Base-by-base conservation (phyloP, 1,140 invertebrate genomes). In the Dufourea novaeangliae region DNA sequence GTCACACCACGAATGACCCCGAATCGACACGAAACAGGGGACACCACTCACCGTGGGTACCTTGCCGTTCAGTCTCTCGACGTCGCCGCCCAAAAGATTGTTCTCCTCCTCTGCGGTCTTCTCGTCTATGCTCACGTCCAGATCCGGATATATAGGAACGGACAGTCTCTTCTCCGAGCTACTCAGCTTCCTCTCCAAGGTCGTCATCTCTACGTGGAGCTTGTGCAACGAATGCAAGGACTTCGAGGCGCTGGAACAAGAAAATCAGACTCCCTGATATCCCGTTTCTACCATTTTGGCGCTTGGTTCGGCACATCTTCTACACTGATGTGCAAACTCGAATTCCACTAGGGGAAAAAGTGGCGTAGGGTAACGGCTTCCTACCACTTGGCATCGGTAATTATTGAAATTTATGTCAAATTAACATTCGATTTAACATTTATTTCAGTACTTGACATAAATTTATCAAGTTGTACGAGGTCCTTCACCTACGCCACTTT, bases 171-270 rank as follows among this genome's bases (percentile, higher is more conserved):
- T 92, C 85, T 91, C 88, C 14, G 90, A 89, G 32, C 71, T 87
- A 59, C 87, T 89, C 22, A 88, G 27, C 41, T 86, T 81, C 59
- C 76, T 87, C 27, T 91, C 90, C 6, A 87, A 34, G 3, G 22
- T 66, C 22, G 22, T 34, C 11, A 75, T 20, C 63, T 86, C 74
- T 75, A 87, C 86, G 44, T 87, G 85, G 39, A 86, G 78, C 67
- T 90, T 91, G 69, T 91, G 89, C 41, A 92, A 66, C 8, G 91
- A 91, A 57, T 91, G 89, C 71, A 91, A 69, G 5, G 92, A 92
- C 25, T 84, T 79, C 14, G 83, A 83, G 2, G 54, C 46, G 17
- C 84, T 86, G 72, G 11, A 74, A 79, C 3, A 50, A 37, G 22
- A 78, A 67, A 29, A 54, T 73, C n/a, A n/a, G n/a, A n/a, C n/a